Conservation (phyloP, 2,113 vertebrate genomes). For the Oncorhynchus clarkii region DNA sequence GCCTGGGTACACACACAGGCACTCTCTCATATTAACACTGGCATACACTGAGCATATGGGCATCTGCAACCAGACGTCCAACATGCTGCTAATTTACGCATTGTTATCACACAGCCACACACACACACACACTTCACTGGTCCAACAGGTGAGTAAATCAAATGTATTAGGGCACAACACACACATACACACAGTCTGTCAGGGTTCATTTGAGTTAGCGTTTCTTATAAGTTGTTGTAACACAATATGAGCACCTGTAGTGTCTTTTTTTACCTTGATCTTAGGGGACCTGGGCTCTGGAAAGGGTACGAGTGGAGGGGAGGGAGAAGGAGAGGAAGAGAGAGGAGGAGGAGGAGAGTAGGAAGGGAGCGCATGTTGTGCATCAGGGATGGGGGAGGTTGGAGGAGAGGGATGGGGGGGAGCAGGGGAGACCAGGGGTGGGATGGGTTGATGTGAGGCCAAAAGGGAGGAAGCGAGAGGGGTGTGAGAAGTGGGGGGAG, state of each 20-base stretch:
- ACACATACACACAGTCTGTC: slow-evolving; percentile 21
- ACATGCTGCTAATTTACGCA: too few species aligned
- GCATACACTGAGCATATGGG: too few species aligned
- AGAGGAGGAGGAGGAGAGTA: slow-evolving; percentile 35
- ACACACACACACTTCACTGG: slow-evolving; percentile 2
- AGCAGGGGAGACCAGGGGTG: not conserved
- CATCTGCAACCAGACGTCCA: too few species aligned
- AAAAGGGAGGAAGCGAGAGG: slow-evolving; percentile 15
- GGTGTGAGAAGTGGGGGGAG: slow-evolving; percentile 1
- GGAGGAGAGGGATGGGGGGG: slow-evolving; percentile 17
- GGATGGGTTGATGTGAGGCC: not conserved
- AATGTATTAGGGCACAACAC: not conserved
- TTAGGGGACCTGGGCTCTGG: slow-evolving; percentile 78
- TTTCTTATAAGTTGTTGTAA: not conserved
- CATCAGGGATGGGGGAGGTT: slow-evolving; percentile 24
- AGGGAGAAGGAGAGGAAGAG: slow-evolving; percentile 53
- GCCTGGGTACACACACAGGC: too few species aligned
- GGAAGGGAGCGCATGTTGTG: slow-evolving; percentile 48
- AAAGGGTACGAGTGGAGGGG: slow-evolving; percentile 71
- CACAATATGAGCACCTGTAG: slow-evolving; percentile 22
- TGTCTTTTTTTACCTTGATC: slow-evolving; percentile 82
- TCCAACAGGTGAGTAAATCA: not conserved
- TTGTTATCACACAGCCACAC: slow-evolving; percentile 32
- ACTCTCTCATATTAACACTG: too few species aligned
- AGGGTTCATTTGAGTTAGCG: not conserved